phyloP scores from a whole-genome alignment of 2,888 invertebrate species.

The Drosophila helvetica region DNA sequence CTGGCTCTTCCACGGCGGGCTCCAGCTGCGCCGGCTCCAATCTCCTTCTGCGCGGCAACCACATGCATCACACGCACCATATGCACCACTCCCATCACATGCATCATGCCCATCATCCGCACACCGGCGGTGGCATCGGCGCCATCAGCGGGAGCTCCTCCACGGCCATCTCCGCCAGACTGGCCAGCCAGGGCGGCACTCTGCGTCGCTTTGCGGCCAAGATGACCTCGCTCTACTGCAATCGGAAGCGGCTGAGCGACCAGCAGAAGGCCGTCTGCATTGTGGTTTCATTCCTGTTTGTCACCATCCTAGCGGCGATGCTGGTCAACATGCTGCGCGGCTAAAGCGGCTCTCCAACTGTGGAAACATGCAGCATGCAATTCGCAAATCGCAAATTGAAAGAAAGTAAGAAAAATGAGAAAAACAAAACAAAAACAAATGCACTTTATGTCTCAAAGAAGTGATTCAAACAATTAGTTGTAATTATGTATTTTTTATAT shows the following conservation, averaged over 20 bases:
- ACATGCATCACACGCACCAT: slow-evolving; percentile 67
- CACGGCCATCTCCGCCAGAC: slow-evolving; percentile 53
- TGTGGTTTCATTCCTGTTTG: slow-evolving; percentile 82
- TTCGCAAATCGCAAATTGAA: slow-evolving; percentile 17
- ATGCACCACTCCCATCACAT: slow-evolving; percentile 72
- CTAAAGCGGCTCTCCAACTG: slow-evolving; percentile 39
- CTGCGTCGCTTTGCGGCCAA: slow-evolving; percentile 84
- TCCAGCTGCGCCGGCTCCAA: slow-evolving; percentile 29
- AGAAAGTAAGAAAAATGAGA: slow-evolving; percentile 10
- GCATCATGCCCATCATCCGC: slow-evolving; percentile 62
- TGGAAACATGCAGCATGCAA: background rate
- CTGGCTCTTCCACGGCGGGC: slow-evolving; percentile 41
- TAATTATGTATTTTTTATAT: slow-evolving; percentile 66
- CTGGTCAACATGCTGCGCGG: slow-evolving; percentile 81
- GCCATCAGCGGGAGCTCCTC: slow-evolving; percentile 27
- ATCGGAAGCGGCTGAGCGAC: slow-evolving; percentile 82
- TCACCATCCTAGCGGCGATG: slow-evolving; percentile 82
- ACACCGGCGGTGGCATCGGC: slow-evolving; percentile 21
- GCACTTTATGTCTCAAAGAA: slow-evolving; percentile 47
- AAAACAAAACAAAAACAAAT: slow-evolving; percentile 32
- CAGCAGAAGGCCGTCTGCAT: slow-evolving; percentile 83
- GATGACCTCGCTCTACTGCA: slow-evolving; percentile 80
- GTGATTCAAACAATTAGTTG: slow-evolving; percentile 51
- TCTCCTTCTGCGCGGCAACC: slow-evolving; percentile 57
- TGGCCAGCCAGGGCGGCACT: slow-evolving; percentile 80